Conservation (phyloP, 2,888 invertebrate genomes). For the Tetragonula carbonaria region DNA sequence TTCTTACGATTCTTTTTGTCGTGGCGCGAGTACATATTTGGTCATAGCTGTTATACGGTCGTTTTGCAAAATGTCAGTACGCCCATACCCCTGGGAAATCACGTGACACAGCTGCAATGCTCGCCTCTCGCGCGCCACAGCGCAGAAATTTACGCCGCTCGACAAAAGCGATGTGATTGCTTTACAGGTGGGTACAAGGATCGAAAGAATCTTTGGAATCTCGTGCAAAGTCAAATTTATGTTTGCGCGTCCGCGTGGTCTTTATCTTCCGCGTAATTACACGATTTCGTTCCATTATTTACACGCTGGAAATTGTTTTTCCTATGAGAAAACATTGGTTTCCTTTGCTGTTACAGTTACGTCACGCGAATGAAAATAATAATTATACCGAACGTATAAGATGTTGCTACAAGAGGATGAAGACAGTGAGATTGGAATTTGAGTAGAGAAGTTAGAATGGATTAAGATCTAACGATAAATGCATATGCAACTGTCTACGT, state of each 20-base stretch:
- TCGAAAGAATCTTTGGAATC: constrained; percentile 48
- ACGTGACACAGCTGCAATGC: constrained; percentile 49
- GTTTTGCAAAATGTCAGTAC: constrained; percentile 62
- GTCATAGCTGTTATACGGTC: constrained; percentile 45
- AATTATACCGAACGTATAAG: too few relatives aligned
- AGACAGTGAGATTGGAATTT: not conserved
- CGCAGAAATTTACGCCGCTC: constrained; percentile 63
- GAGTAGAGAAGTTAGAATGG: not conserved
- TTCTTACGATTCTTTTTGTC: constrained; percentile 38
- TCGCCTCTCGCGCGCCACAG: constrained; percentile 15
- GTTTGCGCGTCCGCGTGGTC: not conserved
- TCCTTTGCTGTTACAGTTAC: not conserved
- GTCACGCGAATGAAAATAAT: too few relatives aligned
- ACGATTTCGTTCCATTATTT: constrained; percentile 4
- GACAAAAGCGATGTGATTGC: constrained; percentile 63
- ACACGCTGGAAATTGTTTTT: not conserved
- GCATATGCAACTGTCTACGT: not conserved
- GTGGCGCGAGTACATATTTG: constrained; percentile 55
- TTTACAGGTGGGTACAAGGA: constrained; percentile 51
- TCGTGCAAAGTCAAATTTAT: constrained; percentile 15
- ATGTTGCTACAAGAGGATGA: fast-evolving
- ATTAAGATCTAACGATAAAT: too few relatives aligned
- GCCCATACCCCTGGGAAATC: constrained; percentile 66
- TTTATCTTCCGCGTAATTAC: not conserved
- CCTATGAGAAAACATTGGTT: not conserved